A percentile compares a stretch with the other conserved stretches of the same genome.
Evolutionary conservation across 2,888 invertebrate species (phyloP).

Genomic region (Troides helena): DNA sequence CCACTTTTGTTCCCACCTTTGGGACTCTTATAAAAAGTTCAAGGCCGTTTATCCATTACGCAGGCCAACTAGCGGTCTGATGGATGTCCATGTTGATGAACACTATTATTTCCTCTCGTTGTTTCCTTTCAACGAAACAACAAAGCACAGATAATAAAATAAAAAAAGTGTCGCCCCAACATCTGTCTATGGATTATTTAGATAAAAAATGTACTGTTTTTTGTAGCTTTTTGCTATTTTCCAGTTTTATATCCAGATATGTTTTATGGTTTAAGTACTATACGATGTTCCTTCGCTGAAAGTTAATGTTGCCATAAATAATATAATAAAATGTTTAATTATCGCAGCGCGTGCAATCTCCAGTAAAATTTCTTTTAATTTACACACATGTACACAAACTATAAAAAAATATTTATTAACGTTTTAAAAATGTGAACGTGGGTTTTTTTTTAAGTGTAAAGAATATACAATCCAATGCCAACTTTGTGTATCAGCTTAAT

Average conservation of each 20-base stretch:
- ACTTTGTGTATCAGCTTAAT: slow-evolving; percentile 31
- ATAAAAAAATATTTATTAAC: too few relatives aligned
- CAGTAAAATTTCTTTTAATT: neutral
- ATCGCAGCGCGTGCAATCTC: neutral
- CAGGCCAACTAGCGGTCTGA: too few relatives aligned
- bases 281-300: neutral
- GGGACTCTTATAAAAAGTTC: too few relatives aligned
- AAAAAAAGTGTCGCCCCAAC: neutral
- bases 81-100: too few relatives aligned
- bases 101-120: too few relatives aligned
- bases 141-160: too few relatives aligned
- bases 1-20: too few relatives aligned
- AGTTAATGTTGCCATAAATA: neutral
- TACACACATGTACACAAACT: too few relatives aligned
- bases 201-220: neutral
- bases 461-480: neutral
- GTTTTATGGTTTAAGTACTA: neutral
- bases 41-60: too few relatives aligned
- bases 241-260: neutral
- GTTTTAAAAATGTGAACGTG: too few relatives aligned
- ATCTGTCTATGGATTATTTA: neutral
- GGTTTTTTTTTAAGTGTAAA: neutral
- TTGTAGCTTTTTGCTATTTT: neutral
- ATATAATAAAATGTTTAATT: neutral
- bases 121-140: too few relatives aligned